Conservation (phyloP, 30 jellyfish, hydroid and myxozoan genomes). For the Cassiopea xamachana region DNA sequence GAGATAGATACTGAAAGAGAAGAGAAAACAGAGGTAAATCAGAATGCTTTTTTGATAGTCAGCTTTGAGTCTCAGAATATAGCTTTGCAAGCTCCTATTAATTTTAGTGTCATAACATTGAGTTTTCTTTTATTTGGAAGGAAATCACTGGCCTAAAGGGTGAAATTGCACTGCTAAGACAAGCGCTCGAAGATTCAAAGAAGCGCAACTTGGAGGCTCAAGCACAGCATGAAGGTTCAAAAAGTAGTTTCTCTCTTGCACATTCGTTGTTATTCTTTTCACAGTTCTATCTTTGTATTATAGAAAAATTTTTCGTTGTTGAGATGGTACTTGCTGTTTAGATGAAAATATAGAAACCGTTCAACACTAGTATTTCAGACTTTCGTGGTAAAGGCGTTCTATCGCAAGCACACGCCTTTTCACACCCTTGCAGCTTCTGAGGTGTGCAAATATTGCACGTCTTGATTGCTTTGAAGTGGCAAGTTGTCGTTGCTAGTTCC, state of each 20-base stretch:
- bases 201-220: slow-evolving; percentile 44
- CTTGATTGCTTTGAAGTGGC: background rate
- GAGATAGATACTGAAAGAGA: slow-evolving; percentile 45
- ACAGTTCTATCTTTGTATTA: no score
- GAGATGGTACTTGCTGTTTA: no score
- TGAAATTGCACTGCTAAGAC: slow-evolving; percentile 56
- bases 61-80: background rate
- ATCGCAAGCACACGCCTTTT: background rate
- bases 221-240: slow-evolving; percentile 61
- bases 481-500: background rate
- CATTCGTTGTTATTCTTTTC: background rate
- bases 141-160: slow-evolving; percentile 77
- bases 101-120: no score
- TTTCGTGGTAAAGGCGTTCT: background rate
- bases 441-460: background rate
- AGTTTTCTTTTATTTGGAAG: background rate
- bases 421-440: background rate
- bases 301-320: no score
- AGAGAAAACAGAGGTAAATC: slow-evolving; percentile 60
- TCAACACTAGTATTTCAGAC: background rate
- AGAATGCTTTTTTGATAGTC: background rate
- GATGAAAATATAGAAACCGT: no score
- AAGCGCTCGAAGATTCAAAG: slow-evolving; percentile 65
- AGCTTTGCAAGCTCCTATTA: no score
- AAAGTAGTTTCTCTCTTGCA: background rate